Base-by-base conservation (phyloP, 1,140 invertebrate species). In the Neodiprion pinetum region DNA sequence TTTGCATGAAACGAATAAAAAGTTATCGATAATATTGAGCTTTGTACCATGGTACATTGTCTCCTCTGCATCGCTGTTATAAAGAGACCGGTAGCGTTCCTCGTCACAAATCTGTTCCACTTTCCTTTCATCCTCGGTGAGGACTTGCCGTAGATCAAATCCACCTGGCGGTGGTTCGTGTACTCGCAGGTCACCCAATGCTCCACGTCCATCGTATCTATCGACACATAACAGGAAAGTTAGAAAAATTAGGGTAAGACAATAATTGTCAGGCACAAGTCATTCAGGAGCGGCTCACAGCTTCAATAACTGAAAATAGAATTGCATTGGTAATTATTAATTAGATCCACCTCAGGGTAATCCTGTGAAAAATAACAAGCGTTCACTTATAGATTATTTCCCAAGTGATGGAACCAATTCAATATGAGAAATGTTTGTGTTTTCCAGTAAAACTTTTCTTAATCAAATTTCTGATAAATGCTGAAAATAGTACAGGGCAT, bases 171-270 rank as follows among this genome's bases (percentile, higher is more conserved):
- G 93, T 53, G 94, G 92, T 85, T 96, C 95, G 84, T 92, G 92
- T 9, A 89, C 86, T 69, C 90, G 88, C 78, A 97, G 89, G 86
- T 97, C 96, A 79, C 93, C 94, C 75, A 98, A 90, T 69, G 96
- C 94, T 70, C 96, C 96, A 75, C 98, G 91, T 74, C 95, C 96
- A 91, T 99, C 98, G 91, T 99, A 99, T 90, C 98, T 99, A 90
- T 77, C 86, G 86, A 90, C 82, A 89, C 82, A 89, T 81, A 86
- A 86, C 72, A 79, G 61, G 74, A 21, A 7, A 79, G 75, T 88
- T 87, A 87, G 72, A 78, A 73, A 49, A 72, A 76, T 88, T 86
- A 87, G 72, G 77, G 73, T 48, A 72, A 9, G 77, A 79, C 80
- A 80, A 77, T 75, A 17, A 48, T 61, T 69, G 72, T 61, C 48